Conservation (phyloP, 2,888 invertebrate species). For the Harmothoe impar region DNA sequence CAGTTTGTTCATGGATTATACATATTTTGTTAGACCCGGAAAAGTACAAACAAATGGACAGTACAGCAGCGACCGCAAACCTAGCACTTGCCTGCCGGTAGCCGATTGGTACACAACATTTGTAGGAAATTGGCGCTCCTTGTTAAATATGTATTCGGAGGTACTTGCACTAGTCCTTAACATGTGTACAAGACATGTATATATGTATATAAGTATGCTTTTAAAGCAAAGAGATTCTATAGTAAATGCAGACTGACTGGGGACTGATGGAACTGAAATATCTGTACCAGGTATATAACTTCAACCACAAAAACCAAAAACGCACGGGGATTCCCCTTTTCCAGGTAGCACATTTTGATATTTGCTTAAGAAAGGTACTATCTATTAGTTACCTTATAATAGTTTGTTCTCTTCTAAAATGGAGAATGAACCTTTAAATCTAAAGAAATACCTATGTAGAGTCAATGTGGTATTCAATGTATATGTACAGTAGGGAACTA, state of each 20-base stretch:
- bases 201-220: background rate
- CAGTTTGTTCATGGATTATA: constrained; percentile 38
- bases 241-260: constrained; percentile 38
- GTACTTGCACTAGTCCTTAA: background rate
- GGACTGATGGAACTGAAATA: background rate
- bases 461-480: background rate
- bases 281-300: no score
- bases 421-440: background rate
- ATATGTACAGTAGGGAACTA: background rate
- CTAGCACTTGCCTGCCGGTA: background rate
- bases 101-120: background rate
- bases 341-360: background rate
- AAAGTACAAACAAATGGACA: background rate
- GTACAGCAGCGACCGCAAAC: background rate
- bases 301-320: background rate
- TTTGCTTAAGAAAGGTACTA: no score
- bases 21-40: constrained; percentile 18
- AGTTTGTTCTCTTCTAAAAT: no score
- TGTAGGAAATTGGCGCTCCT: constrained; percentile 13
- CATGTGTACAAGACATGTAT: background rate
- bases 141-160: background rate
- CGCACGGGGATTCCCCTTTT: background rate
- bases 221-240: constrained; percentile 32
- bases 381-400: no score
- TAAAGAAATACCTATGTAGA: constrained; percentile 3